A percentile compares a stretch with the other conserved stretches of the same genome.
Conservation (phyloP, 2,113 vertebrate species). For the Siphamia tubifer region DNA sequence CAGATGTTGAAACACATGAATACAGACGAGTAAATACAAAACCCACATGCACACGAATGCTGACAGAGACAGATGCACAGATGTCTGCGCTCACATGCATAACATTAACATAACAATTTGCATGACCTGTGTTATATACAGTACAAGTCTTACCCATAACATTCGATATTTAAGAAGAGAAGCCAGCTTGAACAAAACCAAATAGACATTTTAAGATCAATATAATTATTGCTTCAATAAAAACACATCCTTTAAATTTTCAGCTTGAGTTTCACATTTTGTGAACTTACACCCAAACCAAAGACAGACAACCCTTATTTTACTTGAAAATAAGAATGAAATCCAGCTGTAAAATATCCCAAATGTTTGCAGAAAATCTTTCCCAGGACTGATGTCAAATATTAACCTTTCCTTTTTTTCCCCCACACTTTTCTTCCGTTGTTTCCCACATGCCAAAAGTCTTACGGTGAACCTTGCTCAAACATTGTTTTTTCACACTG, state of each 20-base stretch:
- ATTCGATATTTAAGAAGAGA: not conserved
- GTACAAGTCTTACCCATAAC: not conserved
- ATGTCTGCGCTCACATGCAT: slow-evolving; percentile 5
- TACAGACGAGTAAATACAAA: slow-evolving; percentile 9
- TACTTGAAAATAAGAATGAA: slow-evolving; percentile 51
- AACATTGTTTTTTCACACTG: no score
- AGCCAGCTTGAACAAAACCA: not conserved
- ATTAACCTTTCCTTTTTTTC: slow-evolving; percentile 57
- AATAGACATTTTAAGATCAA: slow-evolving; percentile 4
- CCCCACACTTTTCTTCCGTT: not conserved
- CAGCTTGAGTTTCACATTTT: slow-evolving; percentile 25
- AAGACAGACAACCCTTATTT: slow-evolving; percentile 15
- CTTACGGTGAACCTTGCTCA: no score
- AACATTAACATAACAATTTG: slow-evolving; percentile 4
- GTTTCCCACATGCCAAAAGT: not conserved
- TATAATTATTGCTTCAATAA: slow-evolving; percentile 18
- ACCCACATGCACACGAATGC: not conserved
- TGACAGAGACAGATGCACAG: not conserved
- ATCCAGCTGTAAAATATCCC: slow-evolving; percentile 57
- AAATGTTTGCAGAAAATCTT: slow-evolving; percentile 69
- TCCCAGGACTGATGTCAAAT: slow-evolving; percentile 72
- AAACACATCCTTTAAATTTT: slow-evolving; percentile 20
- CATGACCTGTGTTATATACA: not conserved
- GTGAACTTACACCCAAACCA: slow-evolving; percentile 9
- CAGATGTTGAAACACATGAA: slow-evolving; percentile 5